Conservation (phyloP, 2,113 vertebrate genomes). For the Prolemur simus region DNA sequence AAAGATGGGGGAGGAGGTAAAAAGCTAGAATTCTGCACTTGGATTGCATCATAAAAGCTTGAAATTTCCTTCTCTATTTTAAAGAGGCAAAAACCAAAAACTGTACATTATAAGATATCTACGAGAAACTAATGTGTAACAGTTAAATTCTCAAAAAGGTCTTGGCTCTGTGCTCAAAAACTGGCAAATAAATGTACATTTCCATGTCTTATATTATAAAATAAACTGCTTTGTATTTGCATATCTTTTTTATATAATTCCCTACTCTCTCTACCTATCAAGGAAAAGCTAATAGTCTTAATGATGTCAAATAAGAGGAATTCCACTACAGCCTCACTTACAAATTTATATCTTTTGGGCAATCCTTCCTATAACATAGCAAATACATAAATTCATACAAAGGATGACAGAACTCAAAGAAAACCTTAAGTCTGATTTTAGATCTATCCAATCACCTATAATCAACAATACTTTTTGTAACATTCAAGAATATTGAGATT, state of each 20-base stretch:
- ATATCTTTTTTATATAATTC: not conserved
- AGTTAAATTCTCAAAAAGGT: constrained; percentile 16
- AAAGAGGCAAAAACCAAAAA: constrained; percentile 7
- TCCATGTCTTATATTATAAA: not conserved
- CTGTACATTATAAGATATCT: not conserved
- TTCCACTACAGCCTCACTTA: not conserved
- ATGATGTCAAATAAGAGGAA: not conserved
- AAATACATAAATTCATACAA: not conserved
- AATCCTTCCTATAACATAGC: not conserved
- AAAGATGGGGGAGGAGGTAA: not conserved
- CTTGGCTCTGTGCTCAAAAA: not conserved
- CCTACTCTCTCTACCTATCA: not conserved
- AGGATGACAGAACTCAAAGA: not conserved
- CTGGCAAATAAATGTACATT: not conserved
- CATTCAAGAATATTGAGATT: not conserved
- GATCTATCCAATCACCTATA: not conserved
- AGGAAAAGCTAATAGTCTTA: not conserved
- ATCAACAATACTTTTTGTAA: not conserved
- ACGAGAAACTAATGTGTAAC: not conserved
- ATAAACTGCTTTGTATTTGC: not conserved
- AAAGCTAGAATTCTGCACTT: not conserved
- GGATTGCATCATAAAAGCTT: not conserved
- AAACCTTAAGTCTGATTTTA: not conserved
- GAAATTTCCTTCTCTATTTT: not conserved
- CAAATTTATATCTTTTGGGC: not conserved